These are phyloP conservation scores for Cheilosia soror DNA, from an alignment of 2,888 invertebrate species.

Conservation along the genomic window DNA sequence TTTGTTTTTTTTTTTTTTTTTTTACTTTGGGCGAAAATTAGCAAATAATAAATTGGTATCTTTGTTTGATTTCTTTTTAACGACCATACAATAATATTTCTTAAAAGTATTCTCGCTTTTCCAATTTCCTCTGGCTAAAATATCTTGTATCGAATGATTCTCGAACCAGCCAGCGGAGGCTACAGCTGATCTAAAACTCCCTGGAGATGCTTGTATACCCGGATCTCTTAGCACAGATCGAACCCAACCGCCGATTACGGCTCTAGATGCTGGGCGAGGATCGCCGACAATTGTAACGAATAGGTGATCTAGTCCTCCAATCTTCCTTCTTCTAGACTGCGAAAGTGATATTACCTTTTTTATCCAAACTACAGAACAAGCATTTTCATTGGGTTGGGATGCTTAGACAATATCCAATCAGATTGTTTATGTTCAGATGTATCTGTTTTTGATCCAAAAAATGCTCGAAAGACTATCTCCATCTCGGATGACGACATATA, in stretches of 20 bases:
- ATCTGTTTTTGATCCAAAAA: conserved; percentile 44
- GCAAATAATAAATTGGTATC: not conserved
- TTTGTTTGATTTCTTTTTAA: conserved; percentile 10
- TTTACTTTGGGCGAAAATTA: conserved; percentile 4
- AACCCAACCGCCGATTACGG: conserved; percentile 42
- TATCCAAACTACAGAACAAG: conserved; percentile 21
- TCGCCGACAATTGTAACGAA: conserved; percentile 12
- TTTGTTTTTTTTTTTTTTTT: not conserved
- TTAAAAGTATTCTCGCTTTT: conserved; percentile 30
- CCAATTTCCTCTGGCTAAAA: conserved; percentile 11
- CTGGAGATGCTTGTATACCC: conserved; percentile 18
- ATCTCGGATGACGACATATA: conserved; percentile 23
- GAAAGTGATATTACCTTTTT: conserved; percentile 21
- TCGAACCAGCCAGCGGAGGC: conserved; percentile 27
- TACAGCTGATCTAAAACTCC: conserved; percentile 29
- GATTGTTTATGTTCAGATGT: conserved; percentile 20
- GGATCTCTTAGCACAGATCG: conserved; percentile 13
- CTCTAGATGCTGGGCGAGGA: conserved; percentile 28
- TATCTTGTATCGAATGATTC: conserved; percentile 29
- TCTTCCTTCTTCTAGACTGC: not conserved
- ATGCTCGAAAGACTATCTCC: conserved; percentile 16
- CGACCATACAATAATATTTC: conserved; percentile 32
- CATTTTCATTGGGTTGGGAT: conserved; percentile 32
- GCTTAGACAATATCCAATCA: conserved; percentile 28
- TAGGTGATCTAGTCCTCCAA: not conserved